Base-by-base conservation (phyloP, 1,140 invertebrate species). In the Fopius arisanus region DNA sequence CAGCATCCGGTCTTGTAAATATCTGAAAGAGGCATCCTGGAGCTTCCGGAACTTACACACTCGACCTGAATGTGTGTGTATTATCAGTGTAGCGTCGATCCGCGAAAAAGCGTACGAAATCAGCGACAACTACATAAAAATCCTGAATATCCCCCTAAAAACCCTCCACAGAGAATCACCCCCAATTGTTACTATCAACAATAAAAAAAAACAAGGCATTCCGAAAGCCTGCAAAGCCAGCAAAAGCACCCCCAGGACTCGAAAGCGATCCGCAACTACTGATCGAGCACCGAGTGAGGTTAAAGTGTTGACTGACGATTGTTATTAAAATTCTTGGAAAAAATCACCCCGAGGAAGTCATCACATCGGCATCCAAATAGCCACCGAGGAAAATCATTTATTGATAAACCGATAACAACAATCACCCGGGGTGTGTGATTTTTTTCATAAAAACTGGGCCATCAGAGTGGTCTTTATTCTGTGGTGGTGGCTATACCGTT, bases 401-500 rank as follows among this genome's bases (percentile, higher is more conserved):
- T n/a, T n/a, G 16, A 48, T 16, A 3, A 16, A 6, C 16, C 43
- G 14, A 14, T 12, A 48, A 6, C 5, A 48, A 48, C 3, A 48
- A 48, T 37, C n/a, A 48, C 9, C 3, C 2, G 14, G 1, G n/a
- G 16, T 2, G 16, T 19, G 5, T 1, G n/a, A 48, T 48, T 19
- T 37, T 19, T 37, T 48, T 59, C 54, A 59, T 59, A 28, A 59
- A 67, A 67, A 48, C n/a, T 2, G 43, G 16, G 43, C 48, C 2
- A 31, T 23, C 7, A 65, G 5, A 31, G 29, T n/a, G 68, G 21
- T 12, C 21, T 5, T 21, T 67, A 28, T 43, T 19, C 28, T 59
- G 54, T 59, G 54, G 21, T 59, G 54, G 21, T 59, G 41, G 16
- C 62, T 62, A 23, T 43, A 41, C 79, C 78, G 79, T 78, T 84